A percentile compares a stretch with the other conserved stretches of the same genome.
Conservation (phyloP, 2,113 vertebrate species). For the Odontesthes bonariensis region DNA sequence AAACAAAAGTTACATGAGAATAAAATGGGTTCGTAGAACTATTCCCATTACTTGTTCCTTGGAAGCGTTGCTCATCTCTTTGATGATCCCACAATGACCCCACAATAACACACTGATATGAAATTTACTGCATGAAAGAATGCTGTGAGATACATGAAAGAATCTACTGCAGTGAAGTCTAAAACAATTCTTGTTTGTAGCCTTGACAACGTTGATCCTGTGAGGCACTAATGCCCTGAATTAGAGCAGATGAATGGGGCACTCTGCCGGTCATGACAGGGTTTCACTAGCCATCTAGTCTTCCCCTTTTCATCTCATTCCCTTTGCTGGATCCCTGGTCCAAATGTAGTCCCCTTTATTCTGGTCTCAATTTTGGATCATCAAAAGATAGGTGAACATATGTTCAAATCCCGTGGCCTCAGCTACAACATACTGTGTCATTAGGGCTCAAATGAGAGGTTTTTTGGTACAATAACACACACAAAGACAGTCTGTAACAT, state of each 20-base stretch:
- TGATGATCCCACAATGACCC: conserved; percentile 56
- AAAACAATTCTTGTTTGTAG: conserved; percentile 80
- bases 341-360: conserved; percentile 85
- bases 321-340: conserved; percentile 86
- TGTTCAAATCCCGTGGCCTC: conserved; percentile 80
- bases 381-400: conserved; percentile 97
- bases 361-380: conserved; percentile 92
- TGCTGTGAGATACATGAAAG: conserved; percentile 73
- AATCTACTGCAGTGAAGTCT: conserved; percentile 71
- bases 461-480: conserved; percentile 39
- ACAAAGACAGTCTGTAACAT: neutral
- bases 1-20: conserved; percentile 37
- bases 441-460: conserved; percentile 73
- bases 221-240: conserved; percentile 84
- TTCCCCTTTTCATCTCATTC: conserved; percentile 93
- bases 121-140: conserved; percentile 72
- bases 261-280: conserved; percentile 86
- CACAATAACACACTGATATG: conserved; percentile 48
- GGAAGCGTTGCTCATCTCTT: conserved; percentile 43
- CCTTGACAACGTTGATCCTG: conserved; percentile 82
- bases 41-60: conserved; percentile 20
- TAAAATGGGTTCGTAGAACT: conserved; percentile 15
- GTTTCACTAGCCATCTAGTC: conserved; percentile 86
- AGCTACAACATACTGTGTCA: conserved; percentile 74
- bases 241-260: conserved; percentile 87